These are phyloP conservation scores for Aporophyla lueneburgensis DNA, from an alignment of 2,888 invertebrate genomes.

Conservation along the genomic window DNA sequence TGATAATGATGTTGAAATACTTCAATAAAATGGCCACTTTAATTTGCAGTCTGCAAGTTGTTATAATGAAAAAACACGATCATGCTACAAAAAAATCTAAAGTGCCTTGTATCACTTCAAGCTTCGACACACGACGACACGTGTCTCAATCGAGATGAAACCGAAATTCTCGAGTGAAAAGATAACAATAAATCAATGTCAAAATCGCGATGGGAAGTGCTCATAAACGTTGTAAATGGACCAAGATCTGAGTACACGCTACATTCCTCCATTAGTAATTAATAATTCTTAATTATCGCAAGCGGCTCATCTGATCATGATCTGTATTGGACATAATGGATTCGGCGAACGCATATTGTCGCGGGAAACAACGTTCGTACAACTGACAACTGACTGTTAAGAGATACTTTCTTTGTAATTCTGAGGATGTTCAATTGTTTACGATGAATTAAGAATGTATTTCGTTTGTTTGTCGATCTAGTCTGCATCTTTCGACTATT, in stretches of 20 bases:
- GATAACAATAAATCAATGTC: constrained; percentile 53
- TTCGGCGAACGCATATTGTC: constrained; percentile 48
- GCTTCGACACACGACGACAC: constrained; percentile 12
- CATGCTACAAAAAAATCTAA: background rate
- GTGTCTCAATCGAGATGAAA: constrained; percentile 46
- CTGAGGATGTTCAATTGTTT: background rate
- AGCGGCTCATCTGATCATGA: constrained; percentile 60
- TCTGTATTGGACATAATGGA: constrained; percentile 56
- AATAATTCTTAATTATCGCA: constrained; percentile 51
- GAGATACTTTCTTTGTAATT: constrained; percentile 35
- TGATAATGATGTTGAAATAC: background rate
- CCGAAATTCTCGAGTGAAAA: constrained; percentile 57
- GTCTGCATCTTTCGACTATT: background rate
- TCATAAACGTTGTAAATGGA: constrained; percentile 45
- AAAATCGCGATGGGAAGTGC: constrained; percentile 50
- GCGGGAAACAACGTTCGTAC: constrained; percentile 16
- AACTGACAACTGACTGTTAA: background rate
- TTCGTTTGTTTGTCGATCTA: background rate
- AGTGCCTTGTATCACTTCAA: constrained; percentile 10
- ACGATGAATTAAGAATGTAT: background rate
- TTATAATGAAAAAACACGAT: background rate
- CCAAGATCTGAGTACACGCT: constrained; percentile 53
- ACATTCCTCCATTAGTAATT: constrained; percentile 61
- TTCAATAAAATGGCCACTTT: background rate
- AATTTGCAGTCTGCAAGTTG: background rate